These are phyloP conservation scores for Protonibea diacanthus DNA, from an alignment of 2,797 vertebrate genomes.

Conservation along the genomic window DNA sequence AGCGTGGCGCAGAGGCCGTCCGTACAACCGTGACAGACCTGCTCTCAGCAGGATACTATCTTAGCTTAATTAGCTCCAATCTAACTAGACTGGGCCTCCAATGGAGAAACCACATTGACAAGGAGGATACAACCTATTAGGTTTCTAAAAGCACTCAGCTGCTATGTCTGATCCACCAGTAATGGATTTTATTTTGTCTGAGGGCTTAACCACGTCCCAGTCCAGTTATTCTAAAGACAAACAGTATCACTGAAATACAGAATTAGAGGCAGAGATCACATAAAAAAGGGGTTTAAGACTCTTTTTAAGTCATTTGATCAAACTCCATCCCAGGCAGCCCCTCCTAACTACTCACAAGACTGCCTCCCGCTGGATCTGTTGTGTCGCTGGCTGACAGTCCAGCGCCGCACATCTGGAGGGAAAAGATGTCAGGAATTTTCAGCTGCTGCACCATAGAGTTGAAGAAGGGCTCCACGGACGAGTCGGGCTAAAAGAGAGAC, in stretches of 20 bases:
- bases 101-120: constrained; percentile 41
- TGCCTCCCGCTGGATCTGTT: constrained; percentile 88
- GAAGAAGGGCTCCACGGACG: constrained; percentile 95
- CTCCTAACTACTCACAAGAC: constrained; percentile 90
- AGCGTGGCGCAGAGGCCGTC: constrained; percentile 49
- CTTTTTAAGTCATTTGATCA: neutral
- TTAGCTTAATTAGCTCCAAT: constrained; percentile 80
- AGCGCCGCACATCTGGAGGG: constrained; percentile 98
- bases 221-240: neutral
- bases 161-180: constrained; percentile 48
- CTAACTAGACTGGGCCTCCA: constrained; percentile 60
- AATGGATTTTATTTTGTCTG: constrained; percentile 34
- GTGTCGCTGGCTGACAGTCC: constrained; percentile 86
- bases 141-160: constrained; percentile 51
- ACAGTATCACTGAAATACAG: neutral
- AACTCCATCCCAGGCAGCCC: neutral
- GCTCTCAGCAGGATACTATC: constrained; percentile 75
- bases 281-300: neutral
- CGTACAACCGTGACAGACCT: constrained; percentile 63
- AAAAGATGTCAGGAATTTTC: constrained; percentile 92
- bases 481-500: constrained; percentile 88
- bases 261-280: constrained; percentile 5
- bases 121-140: constrained; percentile 45
- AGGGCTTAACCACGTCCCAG: constrained; percentile 10
- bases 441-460: constrained; percentile 92